Conservation (phyloP, 2,888 invertebrate species). For the Phorcus lineatus region DNA sequence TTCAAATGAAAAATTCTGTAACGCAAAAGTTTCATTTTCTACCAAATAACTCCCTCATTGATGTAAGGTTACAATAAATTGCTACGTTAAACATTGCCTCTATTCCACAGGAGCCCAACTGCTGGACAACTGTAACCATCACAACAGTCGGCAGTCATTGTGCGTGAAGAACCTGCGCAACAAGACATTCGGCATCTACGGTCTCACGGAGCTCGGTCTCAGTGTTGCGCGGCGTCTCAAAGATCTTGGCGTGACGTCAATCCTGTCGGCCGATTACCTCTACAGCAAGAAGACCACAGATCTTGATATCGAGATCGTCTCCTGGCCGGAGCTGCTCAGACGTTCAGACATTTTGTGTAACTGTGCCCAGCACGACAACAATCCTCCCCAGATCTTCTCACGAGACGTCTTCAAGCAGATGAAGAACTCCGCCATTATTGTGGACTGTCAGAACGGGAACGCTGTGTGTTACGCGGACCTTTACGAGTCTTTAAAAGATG, state of each 20-base stretch:
- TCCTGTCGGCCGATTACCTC: constrained; percentile 32
- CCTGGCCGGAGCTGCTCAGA: constrained; percentile 83
- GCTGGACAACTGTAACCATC: constrained; percentile 41
- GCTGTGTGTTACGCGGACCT: constrained; percentile 85
- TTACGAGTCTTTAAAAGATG: constrained; percentile 83
- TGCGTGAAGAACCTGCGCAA: constrained; percentile 71
- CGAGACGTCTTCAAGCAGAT: constrained; percentile 86
- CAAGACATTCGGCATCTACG: constrained; percentile 81
- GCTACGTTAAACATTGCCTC: too few relatives aligned
- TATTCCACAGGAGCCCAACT: neutral
- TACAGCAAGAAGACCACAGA: constrained; percentile 83
- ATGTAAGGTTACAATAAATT: too few relatives aligned
- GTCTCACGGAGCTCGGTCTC: constrained; percentile 75
- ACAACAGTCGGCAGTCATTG: constrained; percentile 38
- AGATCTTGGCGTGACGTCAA: constrained; percentile 82
- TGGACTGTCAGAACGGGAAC: constrained; percentile 82
- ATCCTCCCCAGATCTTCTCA: constrained; percentile 87
- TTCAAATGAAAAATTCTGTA: too few relatives aligned
- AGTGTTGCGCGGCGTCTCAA: constrained; percentile 86
- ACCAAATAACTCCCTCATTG: too few relatives aligned
- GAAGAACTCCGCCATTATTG: constrained; percentile 89
- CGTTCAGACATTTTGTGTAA: constrained; percentile 91
- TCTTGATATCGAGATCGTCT: constrained; percentile 78
- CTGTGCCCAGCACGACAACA: constrained; percentile 83
- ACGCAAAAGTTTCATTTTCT: too few relatives aligned